Evolutionary conservation across 2,888 invertebrate genomes (phyloP), one percentile per base, ranked within the genome.

Genomic region (Epistrophe eligans): DNA sequence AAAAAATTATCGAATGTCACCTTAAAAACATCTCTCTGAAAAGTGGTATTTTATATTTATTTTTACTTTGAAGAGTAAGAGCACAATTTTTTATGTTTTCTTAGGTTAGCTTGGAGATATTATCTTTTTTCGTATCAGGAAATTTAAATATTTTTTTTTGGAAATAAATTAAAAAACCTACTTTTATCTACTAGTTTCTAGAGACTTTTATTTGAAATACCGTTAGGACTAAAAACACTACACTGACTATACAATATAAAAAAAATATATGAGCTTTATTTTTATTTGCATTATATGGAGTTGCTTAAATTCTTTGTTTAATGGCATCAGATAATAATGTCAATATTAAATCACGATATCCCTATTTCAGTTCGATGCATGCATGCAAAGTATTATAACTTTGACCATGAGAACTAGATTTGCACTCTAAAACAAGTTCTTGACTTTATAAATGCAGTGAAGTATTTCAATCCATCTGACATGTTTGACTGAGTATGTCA

Each of bases 401-500:
- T 52, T 52, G 50, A 74, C 60, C 35, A 67, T 38, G 28, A 13
- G 28, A 77, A 77, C 77, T 71, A n/a, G 77, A 64, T 77, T 55
- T 55, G 28, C 55, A 55, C 55, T 55, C 28, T 55, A 55, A 52
- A 55, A 55, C 55, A 55, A 55, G 58, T 58, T 58, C 11, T 17
- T 17, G 17, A 7, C 35, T 58, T 35, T 3, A 58, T 17, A 10
- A 35, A 58, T 24, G 28, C 57, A 77, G 19, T 50, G 48, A 58
- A 66, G 1, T 45, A 55, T 17, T 48, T 66, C 40, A 40, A 43
- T 45, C 24, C 13, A 55, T 24, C 57, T 72, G 64, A 72, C 71
- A 58, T 66, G 52, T 72, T 62, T 76, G 57, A 76, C 32, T 79
- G 62, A 71, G 70, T 71, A 66, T 76, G 79, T 71, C 84, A 79